Evolutionary conservation across 2,113 vertebrate genomes (phyloP).

Genomic region (Microtus oregoni): DNA sequence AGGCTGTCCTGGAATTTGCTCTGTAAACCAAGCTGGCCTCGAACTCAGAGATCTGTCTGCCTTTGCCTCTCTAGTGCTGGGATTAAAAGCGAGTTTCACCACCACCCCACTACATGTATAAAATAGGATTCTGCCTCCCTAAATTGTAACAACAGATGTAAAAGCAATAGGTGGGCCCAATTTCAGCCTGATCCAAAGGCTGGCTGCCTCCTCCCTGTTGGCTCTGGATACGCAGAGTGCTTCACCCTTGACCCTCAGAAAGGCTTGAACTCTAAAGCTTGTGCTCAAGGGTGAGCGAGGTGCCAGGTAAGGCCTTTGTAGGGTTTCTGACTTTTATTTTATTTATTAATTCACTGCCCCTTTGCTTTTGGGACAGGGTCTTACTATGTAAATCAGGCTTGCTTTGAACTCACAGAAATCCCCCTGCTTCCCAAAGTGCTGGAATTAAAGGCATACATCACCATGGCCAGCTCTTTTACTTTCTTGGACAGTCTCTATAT

Average conservation of each 20-base stretch:
- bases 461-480: not conserved
- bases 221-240: accelerated
- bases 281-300: not conserved
- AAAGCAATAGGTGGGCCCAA: not conserved
- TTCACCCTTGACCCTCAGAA: not conserved
- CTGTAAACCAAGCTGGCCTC: not conserved
- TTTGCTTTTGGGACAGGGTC: not conserved
- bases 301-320: not conserved
- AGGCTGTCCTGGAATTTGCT: not conserved
- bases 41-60: not conserved
- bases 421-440: not conserved
- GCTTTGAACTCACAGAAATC: not conserved
- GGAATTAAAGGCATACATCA: not conserved
- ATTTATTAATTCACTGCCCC: not conserved
- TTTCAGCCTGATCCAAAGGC: not conserved
- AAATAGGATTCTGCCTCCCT: not conserved
- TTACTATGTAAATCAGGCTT: not conserved
- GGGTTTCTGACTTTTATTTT: not conserved
- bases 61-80: not conserved
- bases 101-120: not conserved
- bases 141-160: not conserved
- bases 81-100: not conserved
- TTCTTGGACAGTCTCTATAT: not conserved
- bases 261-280: not conserved
- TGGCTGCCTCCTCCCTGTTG: too few relatives aligned